Base-by-base conservation (phyloP, 2,113 vertebrate species). In the Campylomormyrus numenius region DNA sequence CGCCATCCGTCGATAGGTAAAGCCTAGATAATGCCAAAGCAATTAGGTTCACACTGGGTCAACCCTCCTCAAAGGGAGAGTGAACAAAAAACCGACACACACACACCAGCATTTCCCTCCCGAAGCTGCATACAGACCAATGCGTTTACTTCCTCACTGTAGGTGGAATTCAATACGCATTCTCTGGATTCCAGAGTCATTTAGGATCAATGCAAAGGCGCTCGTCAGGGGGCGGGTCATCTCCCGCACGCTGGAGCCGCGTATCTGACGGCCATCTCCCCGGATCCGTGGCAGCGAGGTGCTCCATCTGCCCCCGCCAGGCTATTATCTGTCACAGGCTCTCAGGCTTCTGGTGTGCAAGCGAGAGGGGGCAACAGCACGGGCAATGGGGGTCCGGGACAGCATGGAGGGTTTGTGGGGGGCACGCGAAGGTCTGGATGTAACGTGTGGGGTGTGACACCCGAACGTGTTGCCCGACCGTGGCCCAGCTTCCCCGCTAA, bases 21-120 rank as follows among this genome's bases (percentile, higher is more conserved):
- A 88, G 46, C 85, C 85, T 70, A 45, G 89, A 90, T 90, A 88
- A 90, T 88, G 46, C 89, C 89, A 77, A 52, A 52, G 85, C 85
- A 87, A 88, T 90, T 88, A 80, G 85, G 85, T 90, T 90, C 85
- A 87, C 66, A 52, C 49, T 50, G n/a, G 85, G 62, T 87, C 85
- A 88, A 66, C 58, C 45, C 46, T 17, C 74, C 83, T 62, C 52
- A 77, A 89, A 39, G 17, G 77, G 19, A 42, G 39, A 39, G 45
- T 17, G 35, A 45, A 88, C 13, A 62, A 62, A 53, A 56, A 19
- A 11, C 10, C 53, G 62, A 88, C 35, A 27, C 8, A 56, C 52
- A 56, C 42, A n/a, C 46, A 89, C 31, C 58, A 70, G 56, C 17
- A 48, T 52, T 53, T 83, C 70, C 70, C 42, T 83, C 58, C 88